These are phyloP conservation scores for Exephanes ischioxanthus DNA, from an alignment of 2,888 invertebrate genomes.

Conservation along the genomic window DNA sequence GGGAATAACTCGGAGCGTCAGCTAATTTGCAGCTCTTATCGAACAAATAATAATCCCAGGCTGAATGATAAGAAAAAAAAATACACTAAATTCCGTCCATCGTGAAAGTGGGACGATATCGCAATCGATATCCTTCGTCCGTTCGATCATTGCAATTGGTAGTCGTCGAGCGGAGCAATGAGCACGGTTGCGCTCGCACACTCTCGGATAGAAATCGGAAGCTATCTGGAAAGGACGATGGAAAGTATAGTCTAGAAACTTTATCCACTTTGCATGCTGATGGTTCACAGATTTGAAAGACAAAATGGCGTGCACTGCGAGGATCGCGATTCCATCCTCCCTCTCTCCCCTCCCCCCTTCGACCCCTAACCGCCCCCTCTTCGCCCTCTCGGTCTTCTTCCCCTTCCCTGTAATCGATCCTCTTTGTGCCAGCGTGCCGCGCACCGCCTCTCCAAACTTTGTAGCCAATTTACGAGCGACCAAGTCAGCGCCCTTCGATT, in stretches of 20 bases:
- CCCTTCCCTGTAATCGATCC: constrained; percentile 77
- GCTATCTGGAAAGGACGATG: constrained; percentile 72
- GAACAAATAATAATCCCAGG: neutral
- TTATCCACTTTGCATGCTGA: constrained; percentile 82
- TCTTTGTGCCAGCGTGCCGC: constrained; percentile 75
- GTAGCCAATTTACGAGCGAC: constrained; percentile 82
- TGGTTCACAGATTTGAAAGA: constrained; percentile 78
- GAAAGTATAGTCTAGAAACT: constrained; percentile 78
- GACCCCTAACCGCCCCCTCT: neutral
- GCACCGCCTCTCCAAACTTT: constrained; percentile 76
- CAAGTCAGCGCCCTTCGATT: constrained; percentile 82
- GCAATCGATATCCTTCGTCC: neutral
- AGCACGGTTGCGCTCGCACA: constrained; percentile 4
- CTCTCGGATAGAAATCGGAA: constrained; percentile 72
- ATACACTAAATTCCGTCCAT: neutral
- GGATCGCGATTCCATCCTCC: constrained; percentile 73
- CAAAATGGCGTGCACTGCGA: constrained; percentile 74
- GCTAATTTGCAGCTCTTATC: constrained; percentile 23
- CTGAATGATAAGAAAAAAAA: neutral
- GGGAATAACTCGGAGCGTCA: neutral
- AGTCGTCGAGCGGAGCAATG: constrained; percentile 29
- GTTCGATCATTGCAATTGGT: constrained; percentile 4
- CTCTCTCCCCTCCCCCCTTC: neutral
- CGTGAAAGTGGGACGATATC: neutral
- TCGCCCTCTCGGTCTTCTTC: neutral